phyloP scores from a whole-genome alignment of 2,797 vertebrate species.

The Hypotaenidia philippensis region DNA sequence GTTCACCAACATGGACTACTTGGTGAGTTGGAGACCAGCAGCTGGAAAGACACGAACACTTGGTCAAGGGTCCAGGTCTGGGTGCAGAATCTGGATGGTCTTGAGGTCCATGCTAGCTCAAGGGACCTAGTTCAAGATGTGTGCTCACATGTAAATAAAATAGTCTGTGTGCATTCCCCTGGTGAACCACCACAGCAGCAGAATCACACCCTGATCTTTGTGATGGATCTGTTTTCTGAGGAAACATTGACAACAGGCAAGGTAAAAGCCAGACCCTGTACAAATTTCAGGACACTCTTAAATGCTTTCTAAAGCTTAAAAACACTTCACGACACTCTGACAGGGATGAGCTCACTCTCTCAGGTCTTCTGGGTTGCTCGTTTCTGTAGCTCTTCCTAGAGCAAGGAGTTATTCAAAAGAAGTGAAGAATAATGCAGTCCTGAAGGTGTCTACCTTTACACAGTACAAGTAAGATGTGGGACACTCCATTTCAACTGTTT shows the following conservation, averaged over 20 bases:
- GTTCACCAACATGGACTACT: no score
- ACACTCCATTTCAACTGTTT: neutral
- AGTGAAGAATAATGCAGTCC: neutral
- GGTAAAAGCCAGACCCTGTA: neutral
- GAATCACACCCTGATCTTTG: neutral
- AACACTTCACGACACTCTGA: neutral
- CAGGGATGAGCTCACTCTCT: neutral
- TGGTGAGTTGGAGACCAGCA: neutral
- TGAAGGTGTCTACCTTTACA: neutral
- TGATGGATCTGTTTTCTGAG: neutral
- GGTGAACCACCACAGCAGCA: accelerated
- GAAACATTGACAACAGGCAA: neutral
- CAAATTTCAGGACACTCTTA: neutral
- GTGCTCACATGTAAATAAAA: accelerated
- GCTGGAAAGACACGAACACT: neutral
- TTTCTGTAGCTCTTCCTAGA: neutral
- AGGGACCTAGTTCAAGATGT: neutral
- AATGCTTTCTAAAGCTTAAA: neutral
- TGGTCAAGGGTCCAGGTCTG: neutral
- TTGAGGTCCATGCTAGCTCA: neutral
- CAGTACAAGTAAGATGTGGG: neutral
- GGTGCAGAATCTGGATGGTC: neutral
- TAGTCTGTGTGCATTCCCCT: neutral
- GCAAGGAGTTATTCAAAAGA: neutral
- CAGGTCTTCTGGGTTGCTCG: accelerated